Evolutionary conservation across 2,797 vertebrate species (phyloP).

Genomic region (Leptoclinus maculatus): DNA sequence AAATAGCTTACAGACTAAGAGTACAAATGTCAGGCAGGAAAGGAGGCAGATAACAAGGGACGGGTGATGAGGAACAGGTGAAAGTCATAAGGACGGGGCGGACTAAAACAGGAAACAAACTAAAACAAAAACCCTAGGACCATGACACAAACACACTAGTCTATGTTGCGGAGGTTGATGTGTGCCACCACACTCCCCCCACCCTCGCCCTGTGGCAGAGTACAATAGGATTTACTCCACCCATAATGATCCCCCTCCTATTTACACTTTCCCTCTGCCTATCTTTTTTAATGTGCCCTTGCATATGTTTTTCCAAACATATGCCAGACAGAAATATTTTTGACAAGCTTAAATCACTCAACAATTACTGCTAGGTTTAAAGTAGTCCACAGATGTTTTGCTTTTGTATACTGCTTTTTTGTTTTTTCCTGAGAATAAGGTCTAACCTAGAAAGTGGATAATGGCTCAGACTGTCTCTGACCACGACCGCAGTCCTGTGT

Average conservation of each 20-base stretch:
- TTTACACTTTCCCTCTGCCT: slow-evolving; percentile 63
- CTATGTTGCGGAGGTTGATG: slow-evolving; percentile 9
- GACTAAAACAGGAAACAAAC: neutral
- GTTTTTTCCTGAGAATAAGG: slow-evolving; percentile 17
- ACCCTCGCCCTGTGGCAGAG: slow-evolving; percentile 25
- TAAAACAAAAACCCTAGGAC: neutral
- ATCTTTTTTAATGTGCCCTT: slow-evolving; percentile 47
- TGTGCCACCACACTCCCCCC: slow-evolving; percentile 26
- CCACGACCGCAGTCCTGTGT: slow-evolving; percentile 60
- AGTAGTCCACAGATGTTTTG: slow-evolving; percentile 29
- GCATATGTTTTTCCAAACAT: slow-evolving; percentile 60
- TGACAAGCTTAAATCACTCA: slow-evolving; percentile 20
- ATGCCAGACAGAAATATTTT: slow-evolving; percentile 46
- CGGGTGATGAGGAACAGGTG: neutral
- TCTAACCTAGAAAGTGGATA: slow-evolving; percentile 28
- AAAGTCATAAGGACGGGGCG: neutral
- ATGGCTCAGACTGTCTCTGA: slow-evolving; percentile 53
- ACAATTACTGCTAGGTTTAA: slow-evolving; percentile 35
- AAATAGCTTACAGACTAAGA: no score
- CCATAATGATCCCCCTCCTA: slow-evolving; percentile 65
- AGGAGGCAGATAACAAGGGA: neutral
- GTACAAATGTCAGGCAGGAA: neutral
- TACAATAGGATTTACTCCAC: slow-evolving; percentile 72
- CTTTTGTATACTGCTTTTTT: slow-evolving; percentile 33
- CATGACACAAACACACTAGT: neutral